phyloP scores from a whole-genome alignment of 2,113 vertebrate genomes.

The Anser cygnoides region DNA sequence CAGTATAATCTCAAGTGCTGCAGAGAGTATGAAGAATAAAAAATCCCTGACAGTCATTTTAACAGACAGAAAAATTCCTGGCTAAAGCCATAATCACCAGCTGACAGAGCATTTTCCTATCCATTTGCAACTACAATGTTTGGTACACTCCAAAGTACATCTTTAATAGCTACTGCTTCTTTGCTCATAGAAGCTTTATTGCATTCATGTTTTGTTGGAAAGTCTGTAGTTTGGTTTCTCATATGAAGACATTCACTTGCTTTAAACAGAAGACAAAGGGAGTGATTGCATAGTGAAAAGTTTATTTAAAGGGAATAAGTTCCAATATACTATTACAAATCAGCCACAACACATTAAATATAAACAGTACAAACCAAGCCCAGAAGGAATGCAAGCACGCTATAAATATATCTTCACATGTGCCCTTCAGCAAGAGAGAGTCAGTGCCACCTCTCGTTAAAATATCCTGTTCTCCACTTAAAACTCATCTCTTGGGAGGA shows the following conservation, averaged over 20 bases:
- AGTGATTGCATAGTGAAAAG: slow-evolving; percentile 76
- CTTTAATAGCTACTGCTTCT: neutral
- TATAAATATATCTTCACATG: slow-evolving; percentile 32
- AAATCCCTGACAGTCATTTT: neutral
- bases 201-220: neutral
- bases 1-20: neutral
- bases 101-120: neutral
- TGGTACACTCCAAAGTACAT: neutral
- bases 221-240: neutral
- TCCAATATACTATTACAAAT: slow-evolving; percentile 73
- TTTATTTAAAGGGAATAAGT: slow-evolving; percentile 77
- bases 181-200: neutral
- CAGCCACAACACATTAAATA: slow-evolving; percentile 64
- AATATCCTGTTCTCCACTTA: slow-evolving; percentile 27
- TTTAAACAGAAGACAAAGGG: slow-evolving; percentile 21
- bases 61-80: neutral
- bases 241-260: neutral
- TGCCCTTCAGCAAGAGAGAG: slow-evolving; percentile 49
- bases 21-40: neutral
- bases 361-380: slow-evolving; percentile 64
- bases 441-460: slow-evolving; percentile 38
- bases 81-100: neutral
- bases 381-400: slow-evolving; percentile 54
- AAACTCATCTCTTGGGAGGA: slow-evolving; percentile 39
- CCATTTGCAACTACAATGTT: neutral